A percentile compares a stretch with the other conserved stretches of the same genome.
Conservation (phyloP, 2,888 invertebrate species). For the Tolmerus cingulatus region DNA sequence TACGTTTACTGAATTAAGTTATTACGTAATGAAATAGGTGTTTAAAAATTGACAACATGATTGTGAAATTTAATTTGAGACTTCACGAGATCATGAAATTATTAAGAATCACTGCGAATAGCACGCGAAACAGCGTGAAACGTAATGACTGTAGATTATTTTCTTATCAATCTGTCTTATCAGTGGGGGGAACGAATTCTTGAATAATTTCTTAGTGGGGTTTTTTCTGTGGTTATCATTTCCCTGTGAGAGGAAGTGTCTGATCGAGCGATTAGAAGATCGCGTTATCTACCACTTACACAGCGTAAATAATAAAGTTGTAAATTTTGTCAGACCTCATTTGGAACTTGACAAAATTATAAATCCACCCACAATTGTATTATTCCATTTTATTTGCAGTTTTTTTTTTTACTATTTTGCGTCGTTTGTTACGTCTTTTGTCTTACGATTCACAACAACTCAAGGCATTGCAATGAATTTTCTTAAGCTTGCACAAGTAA, state of each 20-base stretch:
- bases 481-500: background rate
- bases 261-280: background rate
- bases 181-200: background rate
- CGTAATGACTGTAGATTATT: background rate
- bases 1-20: background rate
- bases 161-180: background rate
- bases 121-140: background rate
- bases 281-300: background rate
- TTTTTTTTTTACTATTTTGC: background rate
- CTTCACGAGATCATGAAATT: background rate
- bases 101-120: background rate
- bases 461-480: background rate
- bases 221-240: background rate
- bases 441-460: background rate
- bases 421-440: too few relatives aligned
- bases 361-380: background rate
- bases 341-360: background rate
- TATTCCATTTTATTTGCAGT: background rate
- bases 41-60: background rate
- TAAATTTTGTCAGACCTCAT: background rate
- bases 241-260: background rate
- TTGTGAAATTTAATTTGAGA: background rate
- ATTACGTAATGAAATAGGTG: background rate
- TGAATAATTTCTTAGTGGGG: background rate
- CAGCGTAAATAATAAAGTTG: background rate